Conservation (phyloP, 1,140 invertebrate species). For the Drosophila auraria region DNA sequence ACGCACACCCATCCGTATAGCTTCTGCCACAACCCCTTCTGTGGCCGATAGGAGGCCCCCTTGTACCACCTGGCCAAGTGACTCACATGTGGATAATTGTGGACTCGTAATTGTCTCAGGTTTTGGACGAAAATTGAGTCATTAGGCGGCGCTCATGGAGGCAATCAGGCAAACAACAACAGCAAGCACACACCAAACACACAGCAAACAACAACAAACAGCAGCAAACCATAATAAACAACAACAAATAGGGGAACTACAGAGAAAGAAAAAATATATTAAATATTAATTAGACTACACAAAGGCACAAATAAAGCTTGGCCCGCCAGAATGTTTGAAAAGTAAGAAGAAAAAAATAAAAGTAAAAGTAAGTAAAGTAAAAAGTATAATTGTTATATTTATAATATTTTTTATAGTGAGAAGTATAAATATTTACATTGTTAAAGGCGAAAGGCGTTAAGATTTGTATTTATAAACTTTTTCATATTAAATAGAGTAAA, state of each 20-base stretch:
- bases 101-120: slow-evolving; percentile 67
- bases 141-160: slow-evolving; percentile 59
- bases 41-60: background rate
- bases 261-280: background rate
- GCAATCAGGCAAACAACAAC: slow-evolving; percentile 55
- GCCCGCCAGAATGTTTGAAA: no score
- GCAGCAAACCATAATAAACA: slow-evolving; percentile 18
- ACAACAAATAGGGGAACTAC: slow-evolving; percentile 2
- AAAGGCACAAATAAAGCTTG: no score
- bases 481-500: no score
- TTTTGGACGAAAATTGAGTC: slow-evolving; percentile 72
- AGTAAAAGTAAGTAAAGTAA: no score
- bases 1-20: slow-evolving; percentile 42
- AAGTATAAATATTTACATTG: no score
- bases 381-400: no score
- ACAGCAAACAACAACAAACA: slow-evolving; percentile 19
- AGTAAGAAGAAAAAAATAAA: no score
- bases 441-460: no score
- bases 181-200: slow-evolving; percentile 9
- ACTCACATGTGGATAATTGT: slow-evolving; percentile 71
- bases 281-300: no score
- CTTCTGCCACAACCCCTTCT: background rate
- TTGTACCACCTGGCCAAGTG: slow-evolving; percentile 1
- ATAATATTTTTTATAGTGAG: no score
- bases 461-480: no score